Base-by-base conservation (phyloP, 1,140 invertebrate species). In the Atta texana region DNA sequence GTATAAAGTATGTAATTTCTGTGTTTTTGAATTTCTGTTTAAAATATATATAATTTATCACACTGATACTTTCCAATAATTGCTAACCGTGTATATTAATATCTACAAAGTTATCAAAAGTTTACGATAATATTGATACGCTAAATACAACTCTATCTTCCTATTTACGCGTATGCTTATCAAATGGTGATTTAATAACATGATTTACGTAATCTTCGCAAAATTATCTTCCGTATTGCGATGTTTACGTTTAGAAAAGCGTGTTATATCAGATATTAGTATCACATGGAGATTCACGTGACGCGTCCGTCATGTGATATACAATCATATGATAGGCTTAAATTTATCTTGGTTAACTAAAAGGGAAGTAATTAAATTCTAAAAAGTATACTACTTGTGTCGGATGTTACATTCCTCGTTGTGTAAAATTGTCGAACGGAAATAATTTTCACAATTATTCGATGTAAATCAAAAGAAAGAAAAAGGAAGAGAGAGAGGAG, bases 141-240 rank as follows among this genome's bases (percentile, higher is more conserved):
- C 21, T 34, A 84, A 84, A 84, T 34, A 84, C 55, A 49, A 51
- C 74, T 44, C 39, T 63, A 84, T 84, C 80, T 61, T 61, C 71
- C 55, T 21, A 84, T 74, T 74, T 74, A 71, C 57, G n/a, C 16
- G 77, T 4, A n/a, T 57, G 31, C 53, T 74, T 61, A 75, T 75
- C 80, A 34, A 57, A 6, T 34, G 14, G 4, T 61, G 55, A 63
- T 75, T 61, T 61, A 75, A 75, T 24, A 74, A 64, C 80, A 61
- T 31, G 68, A 59, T 75, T 84, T 84, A 84, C 69, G 44, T 84
- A 84, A 84, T 84, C 80, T 63, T 21, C 3, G 21, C 28, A 55
- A 84, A 84, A 84, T 84, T 82, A 74, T 82, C 68, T 82, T 84
- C 80, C 80, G 80, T 74, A 49, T 84, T 84, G 44, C 69, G 80